Base-by-base conservation (phyloP, 23 tunicate genomes). In the Styela clava region DNA sequence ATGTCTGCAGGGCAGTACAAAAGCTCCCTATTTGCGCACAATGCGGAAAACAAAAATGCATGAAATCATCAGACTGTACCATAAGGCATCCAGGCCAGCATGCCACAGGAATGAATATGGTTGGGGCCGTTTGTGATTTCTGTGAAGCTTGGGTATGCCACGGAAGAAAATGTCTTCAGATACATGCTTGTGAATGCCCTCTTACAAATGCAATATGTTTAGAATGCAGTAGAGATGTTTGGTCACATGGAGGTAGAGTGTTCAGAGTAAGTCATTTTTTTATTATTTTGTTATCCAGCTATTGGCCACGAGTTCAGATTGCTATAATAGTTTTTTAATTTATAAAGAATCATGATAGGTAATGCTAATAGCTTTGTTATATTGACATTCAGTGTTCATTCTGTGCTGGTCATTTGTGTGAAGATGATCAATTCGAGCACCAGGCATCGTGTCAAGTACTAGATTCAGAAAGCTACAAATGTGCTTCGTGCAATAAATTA, bases 91-190 rank as follows among this genome's bases (percentile, higher is more conserved):
- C 85, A 37, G 82, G 88, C 22, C 78, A 74, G 1, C 88, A 92
- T 56, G 70, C 85, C n/a, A 87, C 91, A 26, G 83, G 73, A 31
- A 79, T 76, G 81, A 76, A 31, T 24, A 76, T 76, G 81, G 81
- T 89, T 31, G 99, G 99, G 0, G 99, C 99, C 2, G 85, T 94
- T 34, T 94, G 99, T 79, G 99, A 94, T 83, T 86, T 85, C 7
- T 94, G 99, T 72, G 99, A 94, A 65, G 95, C 99, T 19, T 94
- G 94, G 91, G 85, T 94, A 2, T 94, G 99, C 69, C 99, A 94
- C 67, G 88, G 99, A 7, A 35, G 99, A 82, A 83, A 89, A 29
- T 94, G 99, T 73, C 78, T 94, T 21, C 32, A 79, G 33, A 78
- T 82, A 0, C 99, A 94, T 89, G 90, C 88, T 19, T 94, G 99